Base-by-base conservation (phyloP, 2,113 vertebrate species). In the Proterorhinus semilunaris region DNA sequence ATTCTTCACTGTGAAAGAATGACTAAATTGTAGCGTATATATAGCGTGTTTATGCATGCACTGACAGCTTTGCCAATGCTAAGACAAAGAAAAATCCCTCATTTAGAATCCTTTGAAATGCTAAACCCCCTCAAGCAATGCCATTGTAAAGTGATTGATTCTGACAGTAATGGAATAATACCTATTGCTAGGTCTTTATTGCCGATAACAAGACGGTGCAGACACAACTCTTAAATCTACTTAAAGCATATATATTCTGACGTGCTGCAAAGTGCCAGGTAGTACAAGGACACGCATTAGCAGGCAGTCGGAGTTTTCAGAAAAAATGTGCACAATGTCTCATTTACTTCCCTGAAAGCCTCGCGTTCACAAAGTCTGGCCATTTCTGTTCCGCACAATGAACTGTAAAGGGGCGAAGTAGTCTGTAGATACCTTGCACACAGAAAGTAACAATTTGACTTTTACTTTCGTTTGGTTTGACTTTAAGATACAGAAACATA, bases 41-140 rank as follows among this genome's bases (percentile, higher is more conserved):
- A 9, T 61, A 68, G 67, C 69, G 75, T 70, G 68, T 76, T 66
- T 36, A 47, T 63, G 62, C 58, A 15, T 61, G 12, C 55, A 42
- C 4, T 61, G 36, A 61, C 58, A 44, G 58, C 27, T 58, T n/a
- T 16, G 7, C 16, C 16, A 17, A 55, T 10, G 53, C 27, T 55
- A 55, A 42, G 36, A 44, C 58, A 61, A 61, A 49, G 81, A 81
- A 79, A 81, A 79, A 81, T 75, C 79, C 71, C 69, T 15, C 43
- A 5, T 55, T 71, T 62, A 81, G 76, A 84, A 76, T 76, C 75
- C 74, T 17, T 50, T 70, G 27, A 43, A 52, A 76, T 57, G 69
- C 66, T 45, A 63, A 47, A 47, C 12, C 74, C 72, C 63, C 61
- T 16, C 65, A 62, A 47, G 51, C 42, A 72, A 68, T 78, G 42